Conservation (phyloP, 2,113 vertebrate genomes). For the Heterotis niloticus region DNA sequence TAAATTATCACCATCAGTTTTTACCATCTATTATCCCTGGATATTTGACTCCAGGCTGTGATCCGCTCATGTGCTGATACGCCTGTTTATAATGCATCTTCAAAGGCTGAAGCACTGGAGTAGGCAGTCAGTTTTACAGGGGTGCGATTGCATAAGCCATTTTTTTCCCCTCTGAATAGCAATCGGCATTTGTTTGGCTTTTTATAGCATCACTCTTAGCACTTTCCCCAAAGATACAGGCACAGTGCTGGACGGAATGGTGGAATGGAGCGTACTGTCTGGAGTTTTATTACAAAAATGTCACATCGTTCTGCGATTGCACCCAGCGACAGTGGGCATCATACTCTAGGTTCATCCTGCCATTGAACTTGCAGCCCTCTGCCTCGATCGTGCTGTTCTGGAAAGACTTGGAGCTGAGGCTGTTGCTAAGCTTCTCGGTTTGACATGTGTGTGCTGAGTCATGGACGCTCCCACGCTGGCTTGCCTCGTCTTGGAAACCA, state of each 20-base stretch:
- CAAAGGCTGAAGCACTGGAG: no score
- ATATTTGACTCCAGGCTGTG: no score
- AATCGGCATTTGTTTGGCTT: not conserved
- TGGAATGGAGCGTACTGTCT: not conserved
- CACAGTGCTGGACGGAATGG: not conserved
- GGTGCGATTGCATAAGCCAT: no score
- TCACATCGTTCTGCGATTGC: conserved; percentile 95
- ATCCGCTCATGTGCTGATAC: no score
- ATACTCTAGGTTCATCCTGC: conserved; percentile 76
- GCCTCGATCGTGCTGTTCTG: conserved; percentile 71
- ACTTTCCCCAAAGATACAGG: not conserved
- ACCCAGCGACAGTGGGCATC: conserved; percentile 92
- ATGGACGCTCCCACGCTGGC: conserved; percentile 49
- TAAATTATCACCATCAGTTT: no score
- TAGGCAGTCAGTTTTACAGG: no score
- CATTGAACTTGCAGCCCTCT: conserved; percentile 73
- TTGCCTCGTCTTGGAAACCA: conserved; percentile 60
- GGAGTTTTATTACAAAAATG: conserved; percentile 74
- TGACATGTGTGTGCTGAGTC: conserved; percentile 37
- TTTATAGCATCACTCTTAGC: not conserved
- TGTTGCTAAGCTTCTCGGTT: conserved; percentile 57
- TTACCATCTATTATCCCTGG: no score
- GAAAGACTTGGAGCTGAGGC: conserved; percentile 59
- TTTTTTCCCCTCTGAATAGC: not conserved
- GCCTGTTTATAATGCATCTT: no score